These are phyloP conservation scores for Cranoglanis bouderius DNA, from an alignment of 2,113 vertebrate genomes.

Conservation along the genomic window DNA sequence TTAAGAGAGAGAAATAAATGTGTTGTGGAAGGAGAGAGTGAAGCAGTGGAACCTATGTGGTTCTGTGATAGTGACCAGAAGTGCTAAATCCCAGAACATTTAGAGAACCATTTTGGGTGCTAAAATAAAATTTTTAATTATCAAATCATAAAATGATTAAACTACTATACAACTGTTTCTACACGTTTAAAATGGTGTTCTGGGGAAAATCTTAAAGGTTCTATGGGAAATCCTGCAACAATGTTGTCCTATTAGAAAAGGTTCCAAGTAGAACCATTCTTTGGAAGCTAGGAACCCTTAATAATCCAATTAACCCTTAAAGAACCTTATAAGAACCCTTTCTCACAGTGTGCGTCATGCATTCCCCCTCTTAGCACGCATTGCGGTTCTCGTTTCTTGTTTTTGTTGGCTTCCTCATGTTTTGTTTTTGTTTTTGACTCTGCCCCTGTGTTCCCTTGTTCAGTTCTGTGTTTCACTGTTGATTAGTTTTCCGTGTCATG, in stretches of 20 bases:
- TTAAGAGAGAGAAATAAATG: slow-evolving; percentile 28
- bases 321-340: background rate
- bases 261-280: background rate
- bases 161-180: background rate
- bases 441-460: background rate
- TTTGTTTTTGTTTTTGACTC: background rate
- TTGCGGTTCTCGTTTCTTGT: background rate
- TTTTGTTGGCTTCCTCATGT: background rate
- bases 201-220: background rate
- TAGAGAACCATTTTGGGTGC: background rate
- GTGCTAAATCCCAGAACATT: background rate
- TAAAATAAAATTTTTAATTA: background rate
- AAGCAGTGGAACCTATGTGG: background rate
- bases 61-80: background rate
- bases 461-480: background rate
- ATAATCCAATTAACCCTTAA: background rate
- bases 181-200: background rate
- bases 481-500: background rate
- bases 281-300: background rate
- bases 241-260: background rate
- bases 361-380: background rate
- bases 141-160: background rate
- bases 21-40: slow-evolving; percentile 18
- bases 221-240: background rate
- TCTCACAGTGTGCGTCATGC: background rate